Conservation (phyloP, 1,140 invertebrate species). For the Centruroides sculpturatus region DNA sequence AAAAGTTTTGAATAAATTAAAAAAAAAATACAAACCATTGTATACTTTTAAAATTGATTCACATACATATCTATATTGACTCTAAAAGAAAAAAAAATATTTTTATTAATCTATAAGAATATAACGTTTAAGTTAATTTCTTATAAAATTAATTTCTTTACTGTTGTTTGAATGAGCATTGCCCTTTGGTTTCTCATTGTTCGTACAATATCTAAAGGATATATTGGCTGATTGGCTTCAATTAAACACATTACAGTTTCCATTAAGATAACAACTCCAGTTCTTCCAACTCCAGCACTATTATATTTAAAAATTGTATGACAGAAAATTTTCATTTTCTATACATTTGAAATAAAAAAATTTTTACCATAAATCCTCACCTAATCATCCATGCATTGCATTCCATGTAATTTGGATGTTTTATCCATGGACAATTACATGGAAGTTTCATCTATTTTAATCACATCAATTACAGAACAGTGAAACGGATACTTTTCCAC, state of each 20-base stretch:
- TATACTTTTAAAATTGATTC: slow-evolving; percentile 84
- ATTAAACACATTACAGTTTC: slow-evolving; percentile 90
- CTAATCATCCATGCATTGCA: no score
- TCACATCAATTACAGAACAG: no score
- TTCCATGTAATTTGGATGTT: not conserved
- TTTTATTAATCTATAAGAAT: not conserved
- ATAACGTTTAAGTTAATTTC: not conserved
- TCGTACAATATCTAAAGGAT: slow-evolving; percentile 83
- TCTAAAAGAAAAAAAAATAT: slow-evolving; percentile 44
- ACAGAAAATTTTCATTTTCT: not conserved
- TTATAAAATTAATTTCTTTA: slow-evolving; percentile 38
- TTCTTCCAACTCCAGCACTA: slow-evolving; percentile 82
- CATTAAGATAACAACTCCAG: slow-evolving; percentile 90
- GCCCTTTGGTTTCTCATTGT: slow-evolving; percentile 88
- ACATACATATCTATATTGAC: slow-evolving; percentile 95
- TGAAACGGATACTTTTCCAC: no score
- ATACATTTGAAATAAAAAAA: no score
- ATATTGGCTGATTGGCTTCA: slow-evolving; percentile 81
- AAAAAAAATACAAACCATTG: slow-evolving; percentile 32
- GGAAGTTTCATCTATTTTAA: no score
- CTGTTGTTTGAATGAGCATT: slow-evolving; percentile 96
- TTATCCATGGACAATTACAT: not conserved
- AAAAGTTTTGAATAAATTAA: no score
- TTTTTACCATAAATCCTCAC: no score
- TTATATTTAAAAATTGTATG: slow-evolving; percentile 28